A percentile compares a stretch with the other conserved stretches of the same genome.
phyloP scores from a whole-genome alignment of 2,113 vertebrate genomes.

The Phrynosoma platyrhinos region DNA sequence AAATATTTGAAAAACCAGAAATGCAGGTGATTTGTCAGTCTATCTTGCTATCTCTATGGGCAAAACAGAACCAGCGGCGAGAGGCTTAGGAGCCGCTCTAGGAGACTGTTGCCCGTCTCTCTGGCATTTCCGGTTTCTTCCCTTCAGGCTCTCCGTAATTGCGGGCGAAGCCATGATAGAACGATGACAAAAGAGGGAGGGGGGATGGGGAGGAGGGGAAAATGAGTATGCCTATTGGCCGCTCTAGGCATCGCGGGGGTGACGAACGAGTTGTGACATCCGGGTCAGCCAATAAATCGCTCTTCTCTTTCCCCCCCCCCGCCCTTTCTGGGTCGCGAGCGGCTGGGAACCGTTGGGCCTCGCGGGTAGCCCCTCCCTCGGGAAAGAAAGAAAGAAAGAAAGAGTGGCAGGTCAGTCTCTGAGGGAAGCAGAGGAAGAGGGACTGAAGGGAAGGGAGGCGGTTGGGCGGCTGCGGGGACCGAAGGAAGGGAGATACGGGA shows the following conservation, averaged over 20 bases:
- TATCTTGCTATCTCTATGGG: not conserved
- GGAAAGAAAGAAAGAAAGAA: not conserved
- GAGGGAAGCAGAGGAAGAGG: not conserved
- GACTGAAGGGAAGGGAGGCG: too few relatives aligned
- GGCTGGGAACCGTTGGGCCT: not conserved
- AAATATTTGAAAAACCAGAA: too few relatives aligned
- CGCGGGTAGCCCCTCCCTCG: not conserved
- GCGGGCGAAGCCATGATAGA: too few relatives aligned
- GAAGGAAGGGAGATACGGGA: too few relatives aligned
- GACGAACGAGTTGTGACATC: not conserved
- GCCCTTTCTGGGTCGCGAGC: not conserved
- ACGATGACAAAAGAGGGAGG: too few relatives aligned
- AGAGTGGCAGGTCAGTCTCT: conserved; percentile 48
- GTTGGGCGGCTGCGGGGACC: fast-evolving
- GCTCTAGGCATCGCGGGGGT: not conserved
- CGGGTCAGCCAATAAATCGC: not conserved
- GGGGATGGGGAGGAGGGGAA: not conserved
- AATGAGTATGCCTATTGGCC: not conserved
- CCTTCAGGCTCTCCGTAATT: too few relatives aligned
- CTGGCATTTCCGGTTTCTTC: conserved; percentile 22
- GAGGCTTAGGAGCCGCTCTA: not conserved
- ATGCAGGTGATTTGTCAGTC: too few relatives aligned
- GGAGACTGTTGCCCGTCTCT: not conserved
- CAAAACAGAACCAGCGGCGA: not conserved
- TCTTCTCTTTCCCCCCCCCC: not conserved